phyloP scores from a whole-genome alignment of 2,113 vertebrate genomes.

The Sapajus apella region DNA sequence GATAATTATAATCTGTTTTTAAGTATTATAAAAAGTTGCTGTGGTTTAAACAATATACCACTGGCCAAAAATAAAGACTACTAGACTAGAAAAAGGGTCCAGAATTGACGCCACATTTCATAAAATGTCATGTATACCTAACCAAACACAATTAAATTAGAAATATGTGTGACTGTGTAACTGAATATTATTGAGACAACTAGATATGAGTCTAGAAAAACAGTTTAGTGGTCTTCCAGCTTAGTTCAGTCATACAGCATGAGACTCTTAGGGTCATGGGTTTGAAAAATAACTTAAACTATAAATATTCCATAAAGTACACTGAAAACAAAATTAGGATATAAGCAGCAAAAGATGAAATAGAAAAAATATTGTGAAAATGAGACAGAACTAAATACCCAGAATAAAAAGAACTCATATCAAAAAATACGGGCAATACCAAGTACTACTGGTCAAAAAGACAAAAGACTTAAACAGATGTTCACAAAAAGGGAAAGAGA shows the following conservation, averaged over 20 bases:
- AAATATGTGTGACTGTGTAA: not conserved
- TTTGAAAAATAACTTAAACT: not conserved
- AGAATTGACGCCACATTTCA: not conserved
- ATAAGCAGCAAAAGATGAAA: not conserved
- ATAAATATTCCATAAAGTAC: not conserved
- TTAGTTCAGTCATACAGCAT: not conserved
- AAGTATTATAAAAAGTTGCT: conserved; percentile 7
- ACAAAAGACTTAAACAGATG: not conserved
- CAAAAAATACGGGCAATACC: not conserved
- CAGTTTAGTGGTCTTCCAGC: not conserved
- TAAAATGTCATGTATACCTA: conserved; percentile 10
- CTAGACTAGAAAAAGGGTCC: not conserved
- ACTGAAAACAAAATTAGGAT: not conserved
- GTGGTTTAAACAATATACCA: not conserved
- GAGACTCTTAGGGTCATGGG: not conserved
- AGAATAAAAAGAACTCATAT: not conserved
- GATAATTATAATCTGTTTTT: not conserved
- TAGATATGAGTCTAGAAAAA: not conserved
- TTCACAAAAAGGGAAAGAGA: not conserved
- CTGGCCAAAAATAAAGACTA: not conserved
- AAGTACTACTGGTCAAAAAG: not conserved
- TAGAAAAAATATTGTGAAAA: not conserved
- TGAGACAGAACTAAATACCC: not conserved
- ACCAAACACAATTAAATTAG: not conserved
- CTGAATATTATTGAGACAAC: not conserved